Evolutionary conservation across 92 coral and sea anemone genomes (phyloP).

Genomic region (Micromussa lordhowensis): DNA sequence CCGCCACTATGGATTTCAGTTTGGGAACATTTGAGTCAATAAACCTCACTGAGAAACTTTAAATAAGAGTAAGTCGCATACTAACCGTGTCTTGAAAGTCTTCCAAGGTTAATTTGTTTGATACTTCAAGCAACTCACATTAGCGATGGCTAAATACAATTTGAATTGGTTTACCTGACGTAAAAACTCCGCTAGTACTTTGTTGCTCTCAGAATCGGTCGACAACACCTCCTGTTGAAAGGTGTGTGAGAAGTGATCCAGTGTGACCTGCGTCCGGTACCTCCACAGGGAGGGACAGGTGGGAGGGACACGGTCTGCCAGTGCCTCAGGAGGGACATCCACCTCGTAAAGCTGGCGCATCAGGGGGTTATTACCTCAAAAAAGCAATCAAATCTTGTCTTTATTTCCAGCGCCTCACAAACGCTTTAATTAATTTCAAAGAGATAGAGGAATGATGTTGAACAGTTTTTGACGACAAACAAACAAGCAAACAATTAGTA

Average conservation of each 20-base stretch:
- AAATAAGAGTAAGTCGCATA: too few relatives aligned
- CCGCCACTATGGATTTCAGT: neutral
- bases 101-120: neutral
- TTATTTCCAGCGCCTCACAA: neutral
- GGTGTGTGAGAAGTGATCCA: constrained; percentile 79
- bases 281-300: constrained; percentile 84
- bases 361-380: constrained; percentile 65
- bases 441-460: neutral
- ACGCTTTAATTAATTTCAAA: neutral
- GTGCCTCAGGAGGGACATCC: constrained; percentile 50
- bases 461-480: neutral
- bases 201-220: constrained; percentile 49
- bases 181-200: constrained; percentile 65
- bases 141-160: neutral
- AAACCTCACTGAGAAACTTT: neutral
- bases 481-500: neutral
- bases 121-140: neutral
- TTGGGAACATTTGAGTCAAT: neutral
- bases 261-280: constrained; percentile 80
- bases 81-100: too few relatives aligned
- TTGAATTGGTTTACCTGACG: constrained; percentile 47
- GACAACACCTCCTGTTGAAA: constrained; percentile 74
- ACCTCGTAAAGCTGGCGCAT: constrained; percentile 79
- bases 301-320: constrained; percentile 43
- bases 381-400: neutral